A percentile compares a stretch with the other conserved stretches of the same genome.
Conservation (phyloP, 2,888 invertebrate species). For the Diploptera punctata region DNA sequence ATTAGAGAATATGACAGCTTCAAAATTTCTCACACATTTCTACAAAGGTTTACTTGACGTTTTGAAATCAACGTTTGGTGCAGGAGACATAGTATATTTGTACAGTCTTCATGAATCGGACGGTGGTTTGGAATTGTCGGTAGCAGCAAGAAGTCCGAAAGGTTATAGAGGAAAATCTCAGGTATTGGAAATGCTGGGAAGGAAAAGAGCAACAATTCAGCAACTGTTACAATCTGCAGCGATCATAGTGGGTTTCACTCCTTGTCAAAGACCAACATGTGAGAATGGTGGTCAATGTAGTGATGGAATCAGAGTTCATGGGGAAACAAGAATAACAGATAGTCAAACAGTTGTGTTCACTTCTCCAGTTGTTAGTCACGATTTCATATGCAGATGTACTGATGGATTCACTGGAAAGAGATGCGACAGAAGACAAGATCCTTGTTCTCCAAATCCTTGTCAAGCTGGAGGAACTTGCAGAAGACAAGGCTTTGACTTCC, state of each 20-base stretch:
- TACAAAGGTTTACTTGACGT: conserved; percentile 77
- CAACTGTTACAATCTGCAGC: conserved; percentile 67
- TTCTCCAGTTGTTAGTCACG: conserved; percentile 79
- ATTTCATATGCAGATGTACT: conserved; percentile 80
- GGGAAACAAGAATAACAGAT: conserved; percentile 76
- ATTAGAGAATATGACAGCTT: conserved; percentile 74
- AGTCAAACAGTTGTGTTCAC: conserved; percentile 83
- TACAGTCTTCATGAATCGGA: conserved; percentile 77
- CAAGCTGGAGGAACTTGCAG: conserved; percentile 83
- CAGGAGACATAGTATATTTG: conserved; percentile 68
- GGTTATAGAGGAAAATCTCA: conserved; percentile 68
- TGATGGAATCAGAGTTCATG: conserved; percentile 71
- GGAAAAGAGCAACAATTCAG: conserved; percentile 69
- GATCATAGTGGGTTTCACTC: conserved; percentile 76
- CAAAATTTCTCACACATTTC: conserved; percentile 75
- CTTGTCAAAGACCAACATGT: conserved; percentile 73
- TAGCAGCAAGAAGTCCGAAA: conserved; percentile 66
- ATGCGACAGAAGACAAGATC: conserved; percentile 88
- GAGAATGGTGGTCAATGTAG: conserved; percentile 81
- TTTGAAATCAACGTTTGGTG: conserved; percentile 69
- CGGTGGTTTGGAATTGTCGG: conserved; percentile 70
- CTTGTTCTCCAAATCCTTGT: conserved; percentile 90
- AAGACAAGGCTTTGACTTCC: conserved; percentile 82
- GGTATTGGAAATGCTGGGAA: conserved; percentile 68
- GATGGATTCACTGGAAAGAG: conserved; percentile 83